A percentile compares a stretch with the other conserved stretches of the same genome.
Evolutionary conservation across 37 sponge, comb jelly and placozoan species (phyloP).

Genomic region (Eunapius fragilis): DNA sequence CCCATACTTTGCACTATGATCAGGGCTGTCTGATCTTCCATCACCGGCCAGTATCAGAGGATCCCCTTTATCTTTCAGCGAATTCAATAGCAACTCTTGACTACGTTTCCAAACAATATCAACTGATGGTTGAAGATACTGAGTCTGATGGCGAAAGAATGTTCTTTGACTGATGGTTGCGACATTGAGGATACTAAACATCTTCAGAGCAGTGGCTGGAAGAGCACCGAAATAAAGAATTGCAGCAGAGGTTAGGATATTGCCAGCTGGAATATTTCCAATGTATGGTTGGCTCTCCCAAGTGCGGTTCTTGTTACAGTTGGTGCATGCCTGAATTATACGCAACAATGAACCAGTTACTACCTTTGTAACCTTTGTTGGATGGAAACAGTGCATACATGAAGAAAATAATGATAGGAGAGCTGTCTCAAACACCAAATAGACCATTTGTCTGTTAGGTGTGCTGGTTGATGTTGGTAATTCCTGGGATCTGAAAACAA

Average conservation of each 20-base stretch:
- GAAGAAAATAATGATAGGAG: not conserved
- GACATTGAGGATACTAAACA: conserved; percentile 18
- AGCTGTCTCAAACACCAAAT: conserved; percentile 26
- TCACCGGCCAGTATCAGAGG: conserved; percentile 51
- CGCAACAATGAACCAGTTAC: conserved; percentile 30
- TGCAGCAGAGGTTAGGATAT: conserved; percentile 42
- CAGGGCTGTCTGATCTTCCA: conserved; percentile 71
- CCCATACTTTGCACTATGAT: conserved; percentile 63
- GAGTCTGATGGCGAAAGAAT: conserved; percentile 51
- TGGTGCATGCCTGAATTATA: conserved; percentile 6
- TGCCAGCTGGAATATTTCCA: conserved; percentile 50
- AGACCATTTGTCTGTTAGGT: not conserved
- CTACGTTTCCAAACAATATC: conserved; percentile 23
- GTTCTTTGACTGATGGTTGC: conserved; percentile 34
- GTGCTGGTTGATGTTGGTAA: not conserved
- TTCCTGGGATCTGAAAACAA: not conserved
- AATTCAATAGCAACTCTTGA: conserved; percentile 14
- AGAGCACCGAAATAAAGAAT: conserved; percentile 56
- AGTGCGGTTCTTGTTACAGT: not conserved
- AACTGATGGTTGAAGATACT: conserved; percentile 40
- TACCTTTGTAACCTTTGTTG: conserved; percentile 1
- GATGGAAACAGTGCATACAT: not conserved
- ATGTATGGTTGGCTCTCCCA: conserved; percentile 60
- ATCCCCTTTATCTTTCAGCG: conserved; percentile 3
- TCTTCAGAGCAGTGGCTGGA: conserved; percentile 37